Percentiles rank a stretch among this genome's conserved stretches.
Conservation (phyloP, 1,140 invertebrate species). For the Heliconius hermathena region DNA sequence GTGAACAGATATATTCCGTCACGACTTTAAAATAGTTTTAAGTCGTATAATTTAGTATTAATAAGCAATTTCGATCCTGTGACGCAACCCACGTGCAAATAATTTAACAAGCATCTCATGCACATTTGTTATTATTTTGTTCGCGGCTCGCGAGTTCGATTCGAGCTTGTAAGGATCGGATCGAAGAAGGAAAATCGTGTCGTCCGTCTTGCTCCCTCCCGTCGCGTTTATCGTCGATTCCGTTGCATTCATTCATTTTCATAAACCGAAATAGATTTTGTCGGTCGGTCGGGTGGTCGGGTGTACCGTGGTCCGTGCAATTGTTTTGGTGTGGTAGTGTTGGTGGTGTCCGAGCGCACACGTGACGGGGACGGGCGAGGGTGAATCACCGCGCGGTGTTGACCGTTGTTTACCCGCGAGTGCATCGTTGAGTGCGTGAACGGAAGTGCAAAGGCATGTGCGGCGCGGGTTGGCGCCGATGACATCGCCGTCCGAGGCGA, state of each 20-base stretch:
- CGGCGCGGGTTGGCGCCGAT: constrained; percentile 71
- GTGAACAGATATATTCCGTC: constrained; percentile 56
- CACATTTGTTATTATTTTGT: constrained; percentile 85
- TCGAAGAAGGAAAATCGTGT: constrained; percentile 69
- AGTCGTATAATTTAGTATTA: constrained; percentile 36
- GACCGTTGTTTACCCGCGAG: constrained; percentile 78
- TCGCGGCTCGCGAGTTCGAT: constrained; percentile 82
- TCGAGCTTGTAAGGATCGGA: constrained; percentile 69
- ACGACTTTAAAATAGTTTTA: constrained; percentile 52
- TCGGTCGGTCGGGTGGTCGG: constrained; percentile 45
- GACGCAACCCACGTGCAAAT: constrained; percentile 79
- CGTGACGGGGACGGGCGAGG: constrained; percentile 70
- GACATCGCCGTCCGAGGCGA: constrained; percentile 72
- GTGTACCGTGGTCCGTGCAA: constrained; percentile 33
- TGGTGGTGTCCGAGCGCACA: constrained; percentile 67
- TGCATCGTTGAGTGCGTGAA: constrained; percentile 72
- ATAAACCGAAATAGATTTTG: constrained; percentile 56
- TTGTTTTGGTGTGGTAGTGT: constrained; percentile 68
- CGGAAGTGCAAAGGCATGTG: constrained; percentile 78
- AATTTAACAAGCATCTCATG: constrained; percentile 81
- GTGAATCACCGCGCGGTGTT: constrained; percentile 75
- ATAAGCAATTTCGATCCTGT: constrained; percentile 49
- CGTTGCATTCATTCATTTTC: constrained; percentile 62
- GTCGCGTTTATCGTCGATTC: constrained; percentile 52
- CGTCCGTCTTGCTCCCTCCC: constrained; percentile 63